Conservation (phyloP, 2,113 vertebrate genomes). For the Hepsetus odoe region DNA sequence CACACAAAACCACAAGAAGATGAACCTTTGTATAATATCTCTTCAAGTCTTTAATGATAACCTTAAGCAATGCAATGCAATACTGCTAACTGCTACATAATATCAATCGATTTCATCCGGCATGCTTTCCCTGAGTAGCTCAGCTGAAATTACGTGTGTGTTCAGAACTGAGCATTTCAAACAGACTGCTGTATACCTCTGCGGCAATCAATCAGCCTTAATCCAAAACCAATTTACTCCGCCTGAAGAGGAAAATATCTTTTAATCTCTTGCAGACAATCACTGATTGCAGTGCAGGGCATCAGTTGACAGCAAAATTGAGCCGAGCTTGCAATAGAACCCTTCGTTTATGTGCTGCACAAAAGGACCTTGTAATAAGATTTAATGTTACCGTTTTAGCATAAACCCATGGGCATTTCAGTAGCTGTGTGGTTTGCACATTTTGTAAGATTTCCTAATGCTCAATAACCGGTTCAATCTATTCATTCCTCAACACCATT, state of each 20-base stretch:
- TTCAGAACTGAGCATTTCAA: constrained; percentile 71
- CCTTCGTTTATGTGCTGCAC: constrained; percentile 40
- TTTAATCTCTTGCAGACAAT: constrained; percentile 78
- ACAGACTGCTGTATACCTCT: constrained; percentile 71
- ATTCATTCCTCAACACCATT: not conserved
- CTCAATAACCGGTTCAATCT: not conserved
- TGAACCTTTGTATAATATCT: constrained; percentile 62
- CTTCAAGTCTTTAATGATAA: constrained; percentile 66
- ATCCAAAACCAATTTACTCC: constrained; percentile 80
- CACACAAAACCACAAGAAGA: constrained; percentile 43
- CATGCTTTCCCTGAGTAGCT: constrained; percentile 71
- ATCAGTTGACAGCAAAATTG: constrained; percentile 72
- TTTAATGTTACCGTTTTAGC: constrained; percentile 56
- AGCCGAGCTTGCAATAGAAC: constrained; percentile 58
- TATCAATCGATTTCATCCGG: constrained; percentile 70
- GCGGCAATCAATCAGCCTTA: constrained; percentile 77
- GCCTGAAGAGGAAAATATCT: constrained; percentile 79
- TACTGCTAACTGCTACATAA: constrained; percentile 68
- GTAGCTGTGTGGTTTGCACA: constrained; percentile 28
- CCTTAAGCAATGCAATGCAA: constrained; percentile 62
- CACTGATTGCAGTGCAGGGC: constrained; percentile 69
- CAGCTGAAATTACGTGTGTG: constrained; percentile 68
- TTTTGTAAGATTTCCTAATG: not conserved
- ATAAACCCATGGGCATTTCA: constrained; percentile 52
- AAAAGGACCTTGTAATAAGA: constrained; percentile 59